phyloP scores from a whole-genome alignment of 2,888 invertebrate species.

The Mythimna vitellina region DNA sequence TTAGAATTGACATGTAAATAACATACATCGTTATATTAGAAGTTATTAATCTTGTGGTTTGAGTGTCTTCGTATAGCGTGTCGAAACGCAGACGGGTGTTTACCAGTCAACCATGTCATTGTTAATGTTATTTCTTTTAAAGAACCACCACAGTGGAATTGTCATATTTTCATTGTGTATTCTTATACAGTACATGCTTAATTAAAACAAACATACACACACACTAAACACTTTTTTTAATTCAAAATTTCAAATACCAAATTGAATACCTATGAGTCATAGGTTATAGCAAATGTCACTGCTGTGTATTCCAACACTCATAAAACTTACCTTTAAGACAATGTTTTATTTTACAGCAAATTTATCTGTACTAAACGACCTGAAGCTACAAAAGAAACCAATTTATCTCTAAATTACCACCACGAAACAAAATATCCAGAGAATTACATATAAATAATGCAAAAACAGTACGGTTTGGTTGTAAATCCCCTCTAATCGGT shows the following conservation, averaged over 20 bases:
- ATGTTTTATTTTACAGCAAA: not conserved
- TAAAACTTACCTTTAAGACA: not conserved
- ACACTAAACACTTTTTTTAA: no score
- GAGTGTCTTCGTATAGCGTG: no score
- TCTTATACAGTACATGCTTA: no score
- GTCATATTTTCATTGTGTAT: no score
- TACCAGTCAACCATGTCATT: no score
- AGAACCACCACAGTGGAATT: no score
- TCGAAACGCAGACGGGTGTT: no score
- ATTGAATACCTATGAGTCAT: no score
- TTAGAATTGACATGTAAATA: not conserved
- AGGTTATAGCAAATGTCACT: not conserved
- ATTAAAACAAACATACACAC: no score
- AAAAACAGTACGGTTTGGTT: slow-evolving; percentile 66
- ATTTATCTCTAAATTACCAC: slow-evolving; percentile 43
- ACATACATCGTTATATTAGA: not conserved
- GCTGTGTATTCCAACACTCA: not conserved
- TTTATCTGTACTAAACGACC: slow-evolving; percentile 6
- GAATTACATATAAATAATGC: slow-evolving; percentile 66
- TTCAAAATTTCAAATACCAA: no score
- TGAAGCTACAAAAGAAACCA: slow-evolving; percentile 25
- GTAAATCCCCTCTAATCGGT: slow-evolving; percentile 69
- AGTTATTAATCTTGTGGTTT: not conserved
- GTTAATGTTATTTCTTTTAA: no score
- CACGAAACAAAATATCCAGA: slow-evolving; percentile 49